Conservation (phyloP, 2,113 vertebrate species). For the Brachyistius frenatus region DNA sequence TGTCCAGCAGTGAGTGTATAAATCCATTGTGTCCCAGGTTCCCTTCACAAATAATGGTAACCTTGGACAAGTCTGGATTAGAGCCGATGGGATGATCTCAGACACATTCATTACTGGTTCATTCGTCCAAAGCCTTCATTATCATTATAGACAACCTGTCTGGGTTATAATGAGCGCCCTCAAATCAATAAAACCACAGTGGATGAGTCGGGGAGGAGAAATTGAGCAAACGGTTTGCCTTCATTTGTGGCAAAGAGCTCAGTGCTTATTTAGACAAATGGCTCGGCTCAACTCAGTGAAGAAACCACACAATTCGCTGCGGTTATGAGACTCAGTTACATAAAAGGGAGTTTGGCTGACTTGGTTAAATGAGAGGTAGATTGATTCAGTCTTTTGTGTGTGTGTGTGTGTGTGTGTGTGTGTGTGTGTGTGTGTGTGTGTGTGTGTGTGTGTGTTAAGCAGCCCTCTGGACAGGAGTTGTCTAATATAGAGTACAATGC, state of each 20-base stretch:
- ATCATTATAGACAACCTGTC: slow-evolving; percentile 66
- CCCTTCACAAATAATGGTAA: slow-evolving; percentile 24
- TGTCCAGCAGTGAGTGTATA: slow-evolving; percentile 2
- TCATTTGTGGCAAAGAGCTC: slow-evolving; percentile 57
- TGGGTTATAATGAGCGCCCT: slow-evolving; percentile 61
- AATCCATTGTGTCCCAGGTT: slow-evolving; percentile 8
- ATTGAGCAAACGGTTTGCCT: slow-evolving; percentile 37
- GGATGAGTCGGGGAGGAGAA: slow-evolving; percentile 49
- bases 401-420: too few species aligned
- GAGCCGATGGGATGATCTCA: slow-evolving; percentile 64
- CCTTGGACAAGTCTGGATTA: slow-evolving; percentile 38
- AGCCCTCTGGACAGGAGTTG: slow-evolving; percentile 22
- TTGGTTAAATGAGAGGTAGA: slow-evolving; percentile 39
- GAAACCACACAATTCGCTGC: slow-evolving; percentile 75
- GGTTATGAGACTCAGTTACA: slow-evolving; percentile 70
- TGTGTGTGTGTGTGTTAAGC: slow-evolving; percentile 35
- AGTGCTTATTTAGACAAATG: slow-evolving; percentile 77
- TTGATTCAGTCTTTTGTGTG: slow-evolving; percentile 4
- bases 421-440: too few species aligned
- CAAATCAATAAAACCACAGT: slow-evolving; percentile 72
- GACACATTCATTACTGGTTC: slow-evolving; percentile 47
- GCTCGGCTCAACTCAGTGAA: slow-evolving; percentile 70
- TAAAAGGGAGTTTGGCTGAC: slow-evolving; percentile 57
- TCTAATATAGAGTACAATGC: neutral
- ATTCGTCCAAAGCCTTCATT: slow-evolving; percentile 48